phyloP scores from a whole-genome alignment of 1,140 invertebrate genomes.

The Vollenhovia emeryi region DNA sequence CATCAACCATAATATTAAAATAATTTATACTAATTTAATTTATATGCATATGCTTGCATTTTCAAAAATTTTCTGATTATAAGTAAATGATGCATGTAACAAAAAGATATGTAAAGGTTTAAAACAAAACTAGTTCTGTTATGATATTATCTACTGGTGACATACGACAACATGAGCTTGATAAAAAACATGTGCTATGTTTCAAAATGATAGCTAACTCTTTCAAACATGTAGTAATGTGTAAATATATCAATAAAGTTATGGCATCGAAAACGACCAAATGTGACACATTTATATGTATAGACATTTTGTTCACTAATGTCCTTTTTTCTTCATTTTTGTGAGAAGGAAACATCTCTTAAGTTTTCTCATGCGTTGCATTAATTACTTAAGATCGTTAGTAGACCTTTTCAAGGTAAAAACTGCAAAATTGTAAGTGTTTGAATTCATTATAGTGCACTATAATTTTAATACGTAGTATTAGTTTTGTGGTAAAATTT shows the following conservation, averaged over 20 bases:
- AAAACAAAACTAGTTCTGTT: not conserved
- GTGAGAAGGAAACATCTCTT: not conserved
- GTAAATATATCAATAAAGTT: not conserved
- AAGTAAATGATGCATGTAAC: too few species aligned
- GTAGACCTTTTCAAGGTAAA: not conserved
- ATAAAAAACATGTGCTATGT: not conserved
- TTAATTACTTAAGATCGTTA: not conserved
- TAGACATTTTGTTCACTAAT: not conserved
- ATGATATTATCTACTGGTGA: not conserved
- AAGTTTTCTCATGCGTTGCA: not conserved
- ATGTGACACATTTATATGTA: not conserved
- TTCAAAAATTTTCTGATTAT: not conserved
- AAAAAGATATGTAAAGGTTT: too few species aligned
- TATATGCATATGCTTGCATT: not conserved
- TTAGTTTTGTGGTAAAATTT: slow-evolving; percentile 21
- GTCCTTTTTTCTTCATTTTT: not conserved
- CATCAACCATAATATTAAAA: not conserved
- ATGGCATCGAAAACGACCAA: not conserved
- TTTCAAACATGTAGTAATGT: not conserved
- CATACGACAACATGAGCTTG: not conserved
- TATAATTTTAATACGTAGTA: not conserved
- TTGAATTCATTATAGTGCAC: too few species aligned
- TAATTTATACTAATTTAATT: not conserved
- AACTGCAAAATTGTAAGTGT: not conserved
- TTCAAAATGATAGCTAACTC: not conserved